Percentiles rank a stretch among this genome's conserved stretches.
Conservation (phyloP, 2,888 invertebrate species). For the Octonoba sinensis region DNA sequence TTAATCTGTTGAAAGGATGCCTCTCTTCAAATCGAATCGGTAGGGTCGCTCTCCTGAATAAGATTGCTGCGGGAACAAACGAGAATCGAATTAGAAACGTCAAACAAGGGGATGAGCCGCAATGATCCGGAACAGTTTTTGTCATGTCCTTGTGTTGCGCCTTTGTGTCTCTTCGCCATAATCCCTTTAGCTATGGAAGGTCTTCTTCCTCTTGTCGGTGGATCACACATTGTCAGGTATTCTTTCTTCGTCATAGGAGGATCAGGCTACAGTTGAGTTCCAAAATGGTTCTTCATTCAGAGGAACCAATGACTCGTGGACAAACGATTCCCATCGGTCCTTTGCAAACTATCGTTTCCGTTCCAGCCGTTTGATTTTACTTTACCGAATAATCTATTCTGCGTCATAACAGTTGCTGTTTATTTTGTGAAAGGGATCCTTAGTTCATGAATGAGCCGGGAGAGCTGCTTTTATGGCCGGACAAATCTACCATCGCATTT, state of each 20-base stretch:
- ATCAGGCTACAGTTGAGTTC: slow-evolving; percentile 19
- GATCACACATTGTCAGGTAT: slow-evolving; percentile 21
- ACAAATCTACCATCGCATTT: background rate
- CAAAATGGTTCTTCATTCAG: slow-evolving; percentile 20
- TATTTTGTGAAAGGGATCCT: slow-evolving; percentile 27
- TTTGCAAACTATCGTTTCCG: slow-evolving; percentile 21
- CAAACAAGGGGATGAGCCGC: slow-evolving; percentile 40
- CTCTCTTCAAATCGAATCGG: slow-evolving; percentile 32
- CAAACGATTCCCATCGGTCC: slow-evolving; percentile 13
- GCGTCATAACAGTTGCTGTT: slow-evolving; percentile 54
- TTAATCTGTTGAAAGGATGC: slow-evolving; percentile 31
- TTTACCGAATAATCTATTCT: slow-evolving; percentile 18
- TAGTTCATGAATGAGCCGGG: background rate
- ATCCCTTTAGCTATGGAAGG: slow-evolving; percentile 45
- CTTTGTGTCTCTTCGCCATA: slow-evolving; percentile 53
- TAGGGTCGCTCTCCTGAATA: slow-evolving; percentile 1
- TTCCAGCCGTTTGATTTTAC: slow-evolving; percentile 20
- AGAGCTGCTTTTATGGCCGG: slow-evolving; percentile 1
- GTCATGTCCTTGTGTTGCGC: slow-evolving; percentile 37
- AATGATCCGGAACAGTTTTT: slow-evolving; percentile 53
- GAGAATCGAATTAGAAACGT: slow-evolving; percentile 45
- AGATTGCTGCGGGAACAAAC: slow-evolving; percentile 9
- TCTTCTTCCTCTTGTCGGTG: slow-evolving; percentile 39
- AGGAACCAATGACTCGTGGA: slow-evolving; percentile 39
- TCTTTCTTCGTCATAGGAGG: slow-evolving; percentile 11